These are phyloP conservation scores for Caprella mutica DNA, from an alignment of 2,888 invertebrate species.

Conservation along the genomic window DNA sequence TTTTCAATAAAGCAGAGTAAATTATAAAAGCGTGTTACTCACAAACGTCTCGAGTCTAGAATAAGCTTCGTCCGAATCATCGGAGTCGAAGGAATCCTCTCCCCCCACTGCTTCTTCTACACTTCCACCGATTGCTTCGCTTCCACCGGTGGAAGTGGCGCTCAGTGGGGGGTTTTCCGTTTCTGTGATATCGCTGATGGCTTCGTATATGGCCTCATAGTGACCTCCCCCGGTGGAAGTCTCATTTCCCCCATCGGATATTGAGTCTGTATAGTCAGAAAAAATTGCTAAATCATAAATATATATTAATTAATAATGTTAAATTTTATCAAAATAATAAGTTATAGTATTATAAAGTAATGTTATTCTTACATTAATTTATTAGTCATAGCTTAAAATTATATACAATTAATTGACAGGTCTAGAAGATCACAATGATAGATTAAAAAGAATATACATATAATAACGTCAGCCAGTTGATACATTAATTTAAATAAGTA, in stretches of 20 bases:
- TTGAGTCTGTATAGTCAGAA: constrained; percentile 10
- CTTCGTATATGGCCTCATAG: constrained; percentile 33
- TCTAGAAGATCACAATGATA: no score
- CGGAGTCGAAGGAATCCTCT: constrained; percentile 33
- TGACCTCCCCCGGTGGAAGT: constrained; percentile 23
- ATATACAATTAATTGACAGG: no score
- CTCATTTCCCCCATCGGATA: constrained; percentile 26
- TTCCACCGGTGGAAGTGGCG: neutral
- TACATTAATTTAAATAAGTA: no score
- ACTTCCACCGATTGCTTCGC: neutral
- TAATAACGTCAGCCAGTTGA: no score
- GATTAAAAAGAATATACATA: no score
- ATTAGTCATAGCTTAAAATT: no score
- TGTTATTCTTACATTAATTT: no score
- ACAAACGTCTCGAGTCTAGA: constrained; percentile 26
- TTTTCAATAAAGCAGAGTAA: no score
- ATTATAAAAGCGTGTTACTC: no score
- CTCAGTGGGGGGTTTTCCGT: neutral
- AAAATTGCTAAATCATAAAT: neutral
- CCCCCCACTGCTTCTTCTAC: constrained; percentile 11
- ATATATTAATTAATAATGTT: neutral
- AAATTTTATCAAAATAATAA: neutral
- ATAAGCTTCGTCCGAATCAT: constrained; percentile 31
- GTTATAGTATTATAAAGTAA: no score
- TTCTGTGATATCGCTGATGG: constrained; percentile 14